Percentiles rank a stretch among this genome's conserved stretches.
These are phyloP conservation scores for Platycercus adscitus DNA, from an alignment of 2,113 vertebrate genomes.

Conservation along the genomic window DNA sequence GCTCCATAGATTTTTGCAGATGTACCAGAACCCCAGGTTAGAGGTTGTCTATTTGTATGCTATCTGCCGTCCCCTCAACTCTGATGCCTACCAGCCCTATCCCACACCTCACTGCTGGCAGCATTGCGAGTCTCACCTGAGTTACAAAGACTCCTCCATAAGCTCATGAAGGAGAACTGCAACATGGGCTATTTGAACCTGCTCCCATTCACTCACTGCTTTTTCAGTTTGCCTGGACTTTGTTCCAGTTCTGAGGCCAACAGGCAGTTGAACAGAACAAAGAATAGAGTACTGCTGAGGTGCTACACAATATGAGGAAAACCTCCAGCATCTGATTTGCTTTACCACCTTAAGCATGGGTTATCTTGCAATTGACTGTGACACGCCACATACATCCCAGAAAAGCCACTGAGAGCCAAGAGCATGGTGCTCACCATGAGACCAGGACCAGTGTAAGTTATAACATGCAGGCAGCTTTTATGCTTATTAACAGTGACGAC, in stretches of 20 bases:
- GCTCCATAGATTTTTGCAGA: not conserved
- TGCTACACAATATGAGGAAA: not conserved
- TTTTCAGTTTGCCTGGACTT: not conserved
- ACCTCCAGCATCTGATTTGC: not conserved
- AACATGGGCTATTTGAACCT: not conserved
- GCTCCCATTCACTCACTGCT: not conserved
- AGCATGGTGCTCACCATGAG: not conserved
- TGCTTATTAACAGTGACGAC: not conserved
- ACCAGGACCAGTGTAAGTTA: not conserved
- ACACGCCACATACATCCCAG: not conserved
- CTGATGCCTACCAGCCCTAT: not conserved
- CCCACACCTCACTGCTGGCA: not conserved
- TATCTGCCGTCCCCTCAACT: not conserved
- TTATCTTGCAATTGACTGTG: not conserved
- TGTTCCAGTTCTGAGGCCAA: not conserved
- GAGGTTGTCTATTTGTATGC: not conserved
- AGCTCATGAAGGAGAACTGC: not conserved
- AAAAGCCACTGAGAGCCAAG: not conserved
- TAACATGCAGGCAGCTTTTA: not conserved
- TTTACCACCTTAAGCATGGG: not conserved
- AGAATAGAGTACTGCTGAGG: not conserved
- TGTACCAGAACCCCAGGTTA: not conserved
- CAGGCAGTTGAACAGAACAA: not conserved
- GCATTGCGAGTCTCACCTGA: not conserved
- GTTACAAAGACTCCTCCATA: not conserved